Base-by-base conservation (phyloP, 2,888 invertebrate species). In the Boloria selene region DNA sequence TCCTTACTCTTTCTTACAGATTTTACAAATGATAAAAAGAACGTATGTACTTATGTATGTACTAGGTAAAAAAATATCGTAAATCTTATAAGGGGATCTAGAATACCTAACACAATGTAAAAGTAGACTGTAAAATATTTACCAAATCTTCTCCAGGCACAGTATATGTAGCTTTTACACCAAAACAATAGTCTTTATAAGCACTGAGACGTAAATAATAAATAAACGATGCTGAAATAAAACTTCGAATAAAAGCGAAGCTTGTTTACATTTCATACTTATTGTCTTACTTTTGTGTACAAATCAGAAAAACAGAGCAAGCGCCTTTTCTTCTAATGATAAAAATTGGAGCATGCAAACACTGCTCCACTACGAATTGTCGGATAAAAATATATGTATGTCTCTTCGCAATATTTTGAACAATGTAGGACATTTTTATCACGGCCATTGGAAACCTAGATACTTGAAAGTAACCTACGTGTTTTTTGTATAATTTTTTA, bases 271-370 rank as follows among this genome's bases (percentile, higher is more conserved):
- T 49, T 47, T 47, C 5, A 31, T n/a, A 58, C 26, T 31, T 58
- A 49, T 58, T 58, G 58, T 58, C 31, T 58, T 58, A 58, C 47
- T 58, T 47, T 45, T 56, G 44, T 56, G 56, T 54, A 31, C 42
- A 54, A 61, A 54, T 50, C 18, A 44, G 54, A 50, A 50, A 65
- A 64, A 68, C 65, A 55, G 59, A 66, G 52, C 62, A 55, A 53
- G 60, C 61, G 56, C 50, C 47, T 66, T 65, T 67, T 67, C 67
- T 67, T 70, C 59, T 52, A 63, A 45, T 56, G 60, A 67, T 70
- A 70, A 67, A 67, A 72, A 70, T 73, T 70, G 68, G 68, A 73
- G 64, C 62, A 52, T 44, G 53, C 47, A 58, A 61, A 54, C 54
- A 55, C n/a, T 52, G 31, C 64, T 52, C 61, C 45, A 61, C 58